A percentile compares a stretch with the other conserved stretches of the same genome.
Evolutionary conservation across 2,888 invertebrate species (phyloP).

Genomic region (Callyntrura sp.): DNA sequence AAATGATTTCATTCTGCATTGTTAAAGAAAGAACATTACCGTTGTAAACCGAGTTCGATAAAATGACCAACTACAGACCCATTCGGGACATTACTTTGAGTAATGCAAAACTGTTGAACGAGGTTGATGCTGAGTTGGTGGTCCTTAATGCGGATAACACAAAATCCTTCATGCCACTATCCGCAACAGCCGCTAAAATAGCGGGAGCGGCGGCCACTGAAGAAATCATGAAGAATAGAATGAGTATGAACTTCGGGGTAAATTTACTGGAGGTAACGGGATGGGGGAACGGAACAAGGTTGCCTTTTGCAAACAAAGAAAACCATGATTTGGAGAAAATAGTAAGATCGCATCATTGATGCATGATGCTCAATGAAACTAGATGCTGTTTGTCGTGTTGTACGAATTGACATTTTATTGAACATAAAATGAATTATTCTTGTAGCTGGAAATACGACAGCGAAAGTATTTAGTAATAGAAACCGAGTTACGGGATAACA

Average conservation of each 20-base stretch:
- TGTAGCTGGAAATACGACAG: constrained; percentile 69
- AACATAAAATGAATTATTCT: no score
- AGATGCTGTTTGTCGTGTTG: no score
- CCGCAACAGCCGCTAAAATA: constrained; percentile 6
- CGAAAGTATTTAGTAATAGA: constrained; percentile 62
- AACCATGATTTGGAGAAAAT: constrained; percentile 73
- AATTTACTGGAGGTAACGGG: constrained; percentile 57
- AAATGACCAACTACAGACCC: constrained; percentile 25
- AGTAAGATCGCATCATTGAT: constrained; percentile 25
- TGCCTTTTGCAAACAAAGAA: constrained; percentile 73
- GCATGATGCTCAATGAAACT: not conserved
- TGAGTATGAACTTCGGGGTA: constrained; percentile 6
- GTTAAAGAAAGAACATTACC: not conserved
- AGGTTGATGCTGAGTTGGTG: constrained; percentile 62
- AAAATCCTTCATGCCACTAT: constrained; percentile 53
- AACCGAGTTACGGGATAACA: constrained; percentile 70
- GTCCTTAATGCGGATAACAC: constrained; percentile 50
- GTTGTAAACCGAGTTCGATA: no score
- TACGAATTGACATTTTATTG: no score
- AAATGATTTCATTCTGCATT: no score
- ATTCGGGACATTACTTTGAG: constrained; percentile 59
- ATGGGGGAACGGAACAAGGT: constrained; percentile 67
- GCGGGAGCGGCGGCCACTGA: not conserved
- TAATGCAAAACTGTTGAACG: constrained; percentile 35
- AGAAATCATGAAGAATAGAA: constrained; percentile 2